A percentile compares a stretch with the other conserved stretches of the same genome.
Conservation (phyloP, 2,888 invertebrate species). For the Lasioglossum pauxillum region DNA sequence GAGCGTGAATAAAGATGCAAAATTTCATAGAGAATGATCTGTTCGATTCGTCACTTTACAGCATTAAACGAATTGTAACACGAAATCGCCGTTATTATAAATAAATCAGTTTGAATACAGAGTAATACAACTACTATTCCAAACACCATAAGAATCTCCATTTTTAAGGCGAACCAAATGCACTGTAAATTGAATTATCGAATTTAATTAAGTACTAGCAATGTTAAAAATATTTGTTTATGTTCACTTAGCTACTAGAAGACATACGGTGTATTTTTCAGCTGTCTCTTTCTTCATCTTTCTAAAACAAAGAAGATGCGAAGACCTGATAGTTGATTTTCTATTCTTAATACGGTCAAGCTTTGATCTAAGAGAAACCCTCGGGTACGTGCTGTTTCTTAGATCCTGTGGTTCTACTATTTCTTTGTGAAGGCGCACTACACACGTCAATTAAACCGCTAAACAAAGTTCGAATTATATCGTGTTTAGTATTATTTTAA, state of each 20-base stretch:
- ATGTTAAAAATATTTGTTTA: not conserved
- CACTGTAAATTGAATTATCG: not conserved
- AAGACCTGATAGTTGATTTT: not conserved
- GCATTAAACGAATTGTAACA: slow-evolving; percentile 11
- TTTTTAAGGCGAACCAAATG: not conserved
- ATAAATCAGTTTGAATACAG: not conserved
- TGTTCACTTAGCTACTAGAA: not conserved
- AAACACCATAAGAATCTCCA: not conserved
- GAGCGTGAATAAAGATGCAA: slow-evolving; percentile 6
- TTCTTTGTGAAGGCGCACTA: too few species aligned
- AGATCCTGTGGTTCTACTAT: too few species aligned
- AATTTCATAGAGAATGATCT: not conserved
- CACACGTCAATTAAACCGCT: too few species aligned
- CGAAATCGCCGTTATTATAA: not conserved
- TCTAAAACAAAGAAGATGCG: not conserved
- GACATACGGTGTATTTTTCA: not conserved
- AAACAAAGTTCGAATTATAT: too few species aligned
- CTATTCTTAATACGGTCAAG: not conserved
- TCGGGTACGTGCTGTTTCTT: too few species aligned
- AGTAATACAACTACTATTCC: not conserved
- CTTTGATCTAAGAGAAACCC: too few species aligned
- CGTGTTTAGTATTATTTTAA: too few species aligned
- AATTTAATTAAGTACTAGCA: not conserved
- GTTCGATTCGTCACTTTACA: not conserved
- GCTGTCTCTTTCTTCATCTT: not conserved